Evolutionary conservation across 2,113 vertebrate species (phyloP), one percentile per base, ranked within the genome.

Genomic region (Hystrix cristata): DNA sequence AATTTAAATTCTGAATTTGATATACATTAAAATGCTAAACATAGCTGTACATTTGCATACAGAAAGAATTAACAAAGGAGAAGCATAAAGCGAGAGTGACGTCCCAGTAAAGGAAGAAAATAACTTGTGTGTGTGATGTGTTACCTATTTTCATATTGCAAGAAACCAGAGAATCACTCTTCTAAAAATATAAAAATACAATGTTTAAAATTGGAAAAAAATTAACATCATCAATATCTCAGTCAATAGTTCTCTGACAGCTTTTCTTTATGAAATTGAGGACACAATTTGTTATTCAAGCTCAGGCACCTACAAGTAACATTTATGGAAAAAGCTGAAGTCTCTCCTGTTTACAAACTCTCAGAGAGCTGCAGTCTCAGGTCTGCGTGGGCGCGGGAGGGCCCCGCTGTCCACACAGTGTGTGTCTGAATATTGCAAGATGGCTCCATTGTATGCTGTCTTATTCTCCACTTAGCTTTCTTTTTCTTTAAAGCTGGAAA

Each of bases 221-320:
- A 86, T 48, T 67, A 96, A 90, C 91, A 95, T 72, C 72, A 87
- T 80, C 84, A 95, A 87, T 81, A 94, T 93, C 25, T 84, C 81
- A 93, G 67, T 84, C 91, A 79, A 67, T 95, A 92, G 27, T 90
- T 72, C 60, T 65, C 51, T 97, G 81, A 48, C 85, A 97, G 69
- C 25, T 87, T 85, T 90, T 57, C 27, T 82, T 89, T 74, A 38
- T 38, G 25, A 96, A 96, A 80, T 55, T 74, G 62, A 90, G 91
- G 94, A 92, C 95, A 87, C 92, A 80, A 87, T 67, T 96, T 94
- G 25, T 25, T 81, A 64, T 81, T 84, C 43, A 94, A 87, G 57
- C 82, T 87, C 64, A 90, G 89, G 55, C 67, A 92, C 57, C 38
- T 79, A 46, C 21, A 31, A 74, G 12, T 84, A 93, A 86, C 62